Conservation (phyloP, 1,140 invertebrate genomes). For the Drosophila bipectinata region DNA sequence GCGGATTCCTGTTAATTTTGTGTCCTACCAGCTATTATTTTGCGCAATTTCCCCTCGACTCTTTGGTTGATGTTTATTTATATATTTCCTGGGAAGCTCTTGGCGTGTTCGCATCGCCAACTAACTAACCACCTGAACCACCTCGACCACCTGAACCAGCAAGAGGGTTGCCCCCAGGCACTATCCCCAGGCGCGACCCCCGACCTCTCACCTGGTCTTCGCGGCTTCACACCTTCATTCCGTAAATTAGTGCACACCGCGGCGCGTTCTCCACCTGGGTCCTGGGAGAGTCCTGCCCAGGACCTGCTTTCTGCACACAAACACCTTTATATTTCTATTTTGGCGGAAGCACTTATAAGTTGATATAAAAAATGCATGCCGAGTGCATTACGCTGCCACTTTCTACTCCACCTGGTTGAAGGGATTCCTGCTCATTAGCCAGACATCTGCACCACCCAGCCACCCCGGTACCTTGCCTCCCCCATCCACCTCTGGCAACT, state of each 20-base stretch:
- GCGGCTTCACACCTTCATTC: conserved; percentile 30
- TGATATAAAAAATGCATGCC: conserved; percentile 58
- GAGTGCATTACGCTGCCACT: conserved; percentile 48
- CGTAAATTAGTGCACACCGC: conserved; percentile 38
- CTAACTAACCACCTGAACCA: conserved; percentile 40
- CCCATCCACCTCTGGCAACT: conserved; percentile 20
- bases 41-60: background rate
- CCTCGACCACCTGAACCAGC: conserved; percentile 32
- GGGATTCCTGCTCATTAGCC: conserved; percentile 65
- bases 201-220: background rate
- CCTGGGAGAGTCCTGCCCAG: conserved; percentile 6
- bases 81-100: background rate
- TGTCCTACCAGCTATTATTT: conserved; percentile 1
- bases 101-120: background rate
- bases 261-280: background rate
- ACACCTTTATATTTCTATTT: conserved; percentile 17
- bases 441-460: conserved; percentile 19
- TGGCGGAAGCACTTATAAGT: conserved; percentile 45
- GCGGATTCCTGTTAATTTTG: conserved; percentile 8
- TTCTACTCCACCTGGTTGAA: conserved; percentile 3
- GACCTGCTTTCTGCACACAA: background rate
- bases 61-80: background rate
- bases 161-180: background rate
- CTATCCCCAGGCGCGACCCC: background rate
- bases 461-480: background rate